Conservation (phyloP, 2,113 vertebrate species). For the Pionites leucogaster region DNA sequence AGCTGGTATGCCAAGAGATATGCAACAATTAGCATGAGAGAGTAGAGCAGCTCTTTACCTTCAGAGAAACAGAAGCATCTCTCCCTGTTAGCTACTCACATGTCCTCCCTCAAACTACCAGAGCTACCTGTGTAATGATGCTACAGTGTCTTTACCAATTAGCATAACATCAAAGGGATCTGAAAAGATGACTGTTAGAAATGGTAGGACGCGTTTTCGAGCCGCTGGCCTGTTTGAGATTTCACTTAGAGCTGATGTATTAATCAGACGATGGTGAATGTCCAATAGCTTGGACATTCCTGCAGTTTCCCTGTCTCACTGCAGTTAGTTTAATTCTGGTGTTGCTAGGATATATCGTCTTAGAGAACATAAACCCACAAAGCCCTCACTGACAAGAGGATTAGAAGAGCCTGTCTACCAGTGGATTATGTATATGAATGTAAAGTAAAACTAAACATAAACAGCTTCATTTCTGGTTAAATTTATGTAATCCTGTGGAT, state of each 20-base stretch:
- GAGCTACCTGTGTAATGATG: not conserved
- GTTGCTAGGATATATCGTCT: constrained; percentile 60
- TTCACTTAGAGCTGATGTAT: not conserved
- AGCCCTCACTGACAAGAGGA: constrained; percentile 13
- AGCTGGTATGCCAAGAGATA: not conserved
- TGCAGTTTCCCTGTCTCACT: not conserved
- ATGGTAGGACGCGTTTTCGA: not conserved
- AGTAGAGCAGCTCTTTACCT: not conserved
- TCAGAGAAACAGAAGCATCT: not conserved
- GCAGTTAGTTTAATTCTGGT: constrained; percentile 28
- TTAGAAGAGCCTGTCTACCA: constrained; percentile 32
- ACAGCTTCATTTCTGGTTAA: not conserved
- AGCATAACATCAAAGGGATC: not conserved
- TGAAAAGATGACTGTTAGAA: not conserved
- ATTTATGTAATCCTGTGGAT: not conserved
- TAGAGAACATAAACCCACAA: constrained; percentile 38
- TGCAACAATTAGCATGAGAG: not conserved
- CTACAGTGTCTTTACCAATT: not conserved
- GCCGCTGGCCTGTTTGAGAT: not conserved
- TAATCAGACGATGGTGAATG: not conserved
- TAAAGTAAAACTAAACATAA: constrained; percentile 14
- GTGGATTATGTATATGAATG: not conserved
- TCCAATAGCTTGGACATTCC: not conserved
- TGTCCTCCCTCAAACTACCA: not conserved
- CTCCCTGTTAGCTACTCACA: accelerated